Evolutionary conservation across 2,113 vertebrate species (phyloP).

Genomic region (Danio rerio): GRCz12tu NC_133181.1:12916001-12916500

Average conservation of each 20-base stretch:
- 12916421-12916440: slow-evolving; percentile 57
- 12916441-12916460: slow-evolving; percentile 50
- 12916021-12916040: slow-evolving; percentile 3
- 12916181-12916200: neutral
- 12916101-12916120: slow-evolving; percentile 16
- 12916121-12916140: slow-evolving; percentile 25
- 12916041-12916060: slow-evolving; percentile 8
- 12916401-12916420: slow-evolving; percentile 56
- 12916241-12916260: slow-evolving; percentile 3
- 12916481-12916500: slow-evolving; percentile 45
- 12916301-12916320: slow-evolving; percentile 37
- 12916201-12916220: slow-evolving; percentile 39
- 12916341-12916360: slow-evolving; percentile 46
- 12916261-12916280: slow-evolving; percentile 33
- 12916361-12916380: slow-evolving; percentile 25
- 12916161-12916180: neutral
- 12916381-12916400: slow-evolving; percentile 12
- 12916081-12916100: slow-evolving; percentile 17
- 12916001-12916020: slow-evolving; percentile 1
- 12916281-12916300: slow-evolving; percentile 45
- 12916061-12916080: slow-evolving; percentile 39
- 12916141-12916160: slow-evolving; percentile 4
- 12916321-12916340: slow-evolving; percentile 46
- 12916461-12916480: slow-evolving; percentile 53
- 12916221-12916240: slow-evolving; percentile 37